Base-by-base conservation (phyloP, 2,797 vertebrate genomes). In the Phrynocephalus guinanensis region DNA sequence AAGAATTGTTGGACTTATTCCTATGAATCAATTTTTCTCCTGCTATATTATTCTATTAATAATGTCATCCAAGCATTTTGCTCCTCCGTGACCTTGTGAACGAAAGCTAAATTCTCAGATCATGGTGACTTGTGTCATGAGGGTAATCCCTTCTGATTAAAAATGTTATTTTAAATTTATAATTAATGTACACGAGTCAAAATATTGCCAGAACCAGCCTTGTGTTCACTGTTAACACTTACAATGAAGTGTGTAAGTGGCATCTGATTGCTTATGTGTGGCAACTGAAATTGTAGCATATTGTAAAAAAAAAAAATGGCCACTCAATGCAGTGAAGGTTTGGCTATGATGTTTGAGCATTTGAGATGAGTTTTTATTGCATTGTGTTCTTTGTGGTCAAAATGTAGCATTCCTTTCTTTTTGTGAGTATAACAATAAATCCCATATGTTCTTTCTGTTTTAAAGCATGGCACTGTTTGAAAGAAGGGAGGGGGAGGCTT, bases 241-340 rank as follows among this genome's bases (percentile, higher is more conserved):
- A 48, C 20, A 5, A 85, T 6, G 28, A 44, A 26, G 56, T 44
- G 38, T 44, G 38, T 52, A 48, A 66, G 26, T 80, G 10, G 38
- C 78, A 73, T 86, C 50, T 78, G 73, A 50, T 67, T 63, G 20
- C 75, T 50, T 20, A 70, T 48, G 44, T 52, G 44, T 75, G 52
- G 56, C 79, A 81, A 10, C 52, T 92, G 91, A 89, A 89, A 89
- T 83, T 91, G 92, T 95, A 83, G 90, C 90, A 95, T 92, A 91
- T 94, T 94, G 95, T 95, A 95, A 38, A 79, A 94, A 33, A 94
- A 33, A 33, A 90, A 90, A 96, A 92, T 82, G 89, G 92, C 86
- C 56, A 70, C 90, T 94, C 89, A 89, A 91, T 93, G 92, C 91
- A 95, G 94, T 94, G 95, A 56, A 95, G 94, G 92, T 94, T 95